Conservation (phyloP, 1,140 invertebrate species). For the Pogonognathellus flavescens region DNA sequence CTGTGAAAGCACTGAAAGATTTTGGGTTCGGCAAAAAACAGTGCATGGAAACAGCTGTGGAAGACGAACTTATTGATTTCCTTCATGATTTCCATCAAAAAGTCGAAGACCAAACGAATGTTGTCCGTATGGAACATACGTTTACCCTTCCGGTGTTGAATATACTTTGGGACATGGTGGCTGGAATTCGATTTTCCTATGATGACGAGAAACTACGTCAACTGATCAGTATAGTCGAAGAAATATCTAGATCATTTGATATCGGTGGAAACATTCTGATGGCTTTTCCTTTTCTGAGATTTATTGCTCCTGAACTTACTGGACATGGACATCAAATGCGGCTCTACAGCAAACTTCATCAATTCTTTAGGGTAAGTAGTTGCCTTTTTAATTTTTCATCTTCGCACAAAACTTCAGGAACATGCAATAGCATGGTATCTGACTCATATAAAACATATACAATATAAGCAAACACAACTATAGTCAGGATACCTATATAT, state of each 20-base stretch:
- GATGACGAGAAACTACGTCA: constrained; percentile 61
- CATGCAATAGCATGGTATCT: too few relatives aligned
- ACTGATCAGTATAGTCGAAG: constrained; percentile 60
- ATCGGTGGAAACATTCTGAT: constrained; percentile 65
- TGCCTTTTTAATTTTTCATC: background rate
- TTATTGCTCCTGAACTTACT: constrained; percentile 61
- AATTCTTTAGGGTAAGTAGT: constrained; percentile 62
- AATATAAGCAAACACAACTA: too few relatives aligned
- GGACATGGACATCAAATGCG: constrained; percentile 63
- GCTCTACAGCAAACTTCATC: constrained; percentile 60
- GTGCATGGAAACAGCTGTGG: constrained; percentile 64
- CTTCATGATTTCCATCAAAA: constrained; percentile 58
- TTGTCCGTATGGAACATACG: constrained; percentile 61
- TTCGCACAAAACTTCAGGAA: background rate
- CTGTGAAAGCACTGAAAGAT: constrained; percentile 62
- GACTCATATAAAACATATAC: too few relatives aligned
- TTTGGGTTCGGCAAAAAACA: constrained; percentile 65
- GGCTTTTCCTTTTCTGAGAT: constrained; percentile 66
- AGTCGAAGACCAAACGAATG: constrained; percentile 39
- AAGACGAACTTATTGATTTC: constrained; percentile 65
- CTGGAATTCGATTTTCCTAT: constrained; percentile 62
- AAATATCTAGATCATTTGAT: constrained; percentile 56
- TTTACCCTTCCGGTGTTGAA: constrained; percentile 66
- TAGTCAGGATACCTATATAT: too few relatives aligned
- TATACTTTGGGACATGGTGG: constrained; percentile 66